Conservation (phyloP, 2,113 vertebrate species). For the Aphelocoma coerulescens region DNA sequence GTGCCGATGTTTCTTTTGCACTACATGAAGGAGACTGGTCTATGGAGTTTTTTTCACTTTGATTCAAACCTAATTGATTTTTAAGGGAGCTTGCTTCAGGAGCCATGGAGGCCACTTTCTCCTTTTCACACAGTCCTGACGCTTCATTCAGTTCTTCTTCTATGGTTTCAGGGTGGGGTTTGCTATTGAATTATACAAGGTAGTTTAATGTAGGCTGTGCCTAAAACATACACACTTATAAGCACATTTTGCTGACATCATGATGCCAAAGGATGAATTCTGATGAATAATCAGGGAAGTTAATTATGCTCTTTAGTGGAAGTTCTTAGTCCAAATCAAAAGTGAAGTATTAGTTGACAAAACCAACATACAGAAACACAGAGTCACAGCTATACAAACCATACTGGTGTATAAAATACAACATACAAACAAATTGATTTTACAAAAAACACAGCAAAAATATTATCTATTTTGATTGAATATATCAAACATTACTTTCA, state of each 20-base stretch:
- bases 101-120: not conserved
- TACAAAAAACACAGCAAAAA: not conserved
- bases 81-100: not conserved
- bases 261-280: not conserved
- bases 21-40: conserved; percentile 41
- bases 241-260: not conserved
- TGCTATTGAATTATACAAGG: conserved; percentile 76
- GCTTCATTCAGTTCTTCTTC: conserved; percentile 75
- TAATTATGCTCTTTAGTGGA: not conserved
- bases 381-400: not conserved
- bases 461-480: not conserved
- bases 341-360: not conserved
- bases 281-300: not conserved
- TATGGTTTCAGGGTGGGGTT: conserved; percentile 71
- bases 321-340: not conserved
- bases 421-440: not conserved
- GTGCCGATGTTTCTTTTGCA: conserved; percentile 1
- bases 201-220: conserved; percentile 14
- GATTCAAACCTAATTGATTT: not conserved
- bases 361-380: not conserved
- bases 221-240: not conserved
- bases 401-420: not conserved
- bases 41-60: conserved; percentile 42
- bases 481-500: not conserved
- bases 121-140: conserved; percentile 52